phyloP scores from a whole-genome alignment of 1,140 invertebrate genomes.

The Himalopsyche phryganea region DNA sequence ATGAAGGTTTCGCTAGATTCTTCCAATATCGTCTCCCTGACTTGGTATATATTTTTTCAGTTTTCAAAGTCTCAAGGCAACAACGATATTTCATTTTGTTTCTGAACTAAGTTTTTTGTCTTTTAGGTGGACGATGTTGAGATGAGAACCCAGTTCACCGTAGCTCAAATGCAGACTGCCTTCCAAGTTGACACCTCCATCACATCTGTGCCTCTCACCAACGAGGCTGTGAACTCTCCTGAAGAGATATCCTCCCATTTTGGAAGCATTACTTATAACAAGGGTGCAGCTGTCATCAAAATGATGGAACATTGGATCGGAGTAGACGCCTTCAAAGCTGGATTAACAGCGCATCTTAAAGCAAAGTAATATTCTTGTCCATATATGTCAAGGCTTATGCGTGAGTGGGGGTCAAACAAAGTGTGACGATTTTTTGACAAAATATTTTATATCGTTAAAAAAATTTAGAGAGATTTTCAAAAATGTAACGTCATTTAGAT shows the following conservation, averaged over 20 bases:
- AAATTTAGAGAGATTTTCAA: too few species aligned
- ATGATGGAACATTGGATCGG: slow-evolving; percentile 76
- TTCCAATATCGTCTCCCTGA: slow-evolving; percentile 38
- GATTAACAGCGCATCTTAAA: slow-evolving; percentile 53
- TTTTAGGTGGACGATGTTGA: slow-evolving; percentile 52
- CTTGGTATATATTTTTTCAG: slow-evolving; percentile 37
- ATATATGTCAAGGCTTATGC: too few species aligned
- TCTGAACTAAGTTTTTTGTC: background rate
- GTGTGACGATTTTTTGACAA: too few species aligned
- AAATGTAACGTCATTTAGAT: too few species aligned
- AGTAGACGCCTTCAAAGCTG: slow-evolving; percentile 56
- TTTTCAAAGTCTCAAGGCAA: too few species aligned
- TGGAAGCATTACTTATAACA: slow-evolving; percentile 59
- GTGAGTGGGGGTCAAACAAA: too few species aligned
- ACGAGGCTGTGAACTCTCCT: slow-evolving; percentile 47
- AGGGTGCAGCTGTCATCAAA: slow-evolving; percentile 66
- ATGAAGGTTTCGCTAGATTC: slow-evolving; percentile 62
- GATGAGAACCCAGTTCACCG: slow-evolving; percentile 57
- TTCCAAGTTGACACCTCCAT: slow-evolving; percentile 62
- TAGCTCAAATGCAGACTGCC: slow-evolving; percentile 61
- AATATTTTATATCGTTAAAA: too few species aligned
- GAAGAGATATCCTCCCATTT: slow-evolving; percentile 55
- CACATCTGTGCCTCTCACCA: slow-evolving; percentile 60
- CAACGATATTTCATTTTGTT: too few species aligned
- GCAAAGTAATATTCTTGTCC: slow-evolving; percentile 3